Base-by-base conservation (phyloP, 2,113 vertebrate genomes). In the Chaetura pelagica region DNA sequence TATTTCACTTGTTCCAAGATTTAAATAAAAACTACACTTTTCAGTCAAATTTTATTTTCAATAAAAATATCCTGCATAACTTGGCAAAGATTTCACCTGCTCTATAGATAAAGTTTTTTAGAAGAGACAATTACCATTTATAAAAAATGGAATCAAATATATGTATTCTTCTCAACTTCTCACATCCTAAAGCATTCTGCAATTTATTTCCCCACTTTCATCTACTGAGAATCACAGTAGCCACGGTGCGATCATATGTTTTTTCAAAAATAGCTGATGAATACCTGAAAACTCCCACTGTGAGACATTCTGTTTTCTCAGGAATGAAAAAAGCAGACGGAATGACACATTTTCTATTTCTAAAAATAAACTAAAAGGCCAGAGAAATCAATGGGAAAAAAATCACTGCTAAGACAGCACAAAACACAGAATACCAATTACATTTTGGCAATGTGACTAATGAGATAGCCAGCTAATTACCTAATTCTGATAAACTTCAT, bases 211-310 rank as follows among this genome's bases (percentile, higher is more conserved):
- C 73, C 93, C 68, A 51, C 90, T 95, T 96, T 95, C 93, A 87
- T 95, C 95, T 97, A 87, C 89, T 81, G 89, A 93, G 92, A 96
- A 96, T 96, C 97, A 90, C 91, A 94, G 76, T 87, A 97, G 72
- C 93, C 96, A 87, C 94, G 91, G 96, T 95, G 93, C 96, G 98
- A 98, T 98, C 97, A 92, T 79, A 98, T 95, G 94, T 96, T 98
- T 97, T 96, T 98, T 98, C 96, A 97, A 97, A 97, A 97, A 93
- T 94, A 94, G 97, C 90, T 96, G 97, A 97, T 97, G 97, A 98
- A 97, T 97, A 94, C 95, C 93, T 94, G 95, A 98, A 94, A 97
- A 94, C 93, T 94, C 94, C 97, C 96, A 96, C 92, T 96, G 96
- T 71, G 84, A 91, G 94, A 93, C 93, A 81, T 96, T 97, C 90